A percentile compares a stretch with the other conserved stretches of the same genome.
phyloP scores from a whole-genome alignment of 53 echinoderm and acorn worm species.

The Stichopus horrens region DNA sequence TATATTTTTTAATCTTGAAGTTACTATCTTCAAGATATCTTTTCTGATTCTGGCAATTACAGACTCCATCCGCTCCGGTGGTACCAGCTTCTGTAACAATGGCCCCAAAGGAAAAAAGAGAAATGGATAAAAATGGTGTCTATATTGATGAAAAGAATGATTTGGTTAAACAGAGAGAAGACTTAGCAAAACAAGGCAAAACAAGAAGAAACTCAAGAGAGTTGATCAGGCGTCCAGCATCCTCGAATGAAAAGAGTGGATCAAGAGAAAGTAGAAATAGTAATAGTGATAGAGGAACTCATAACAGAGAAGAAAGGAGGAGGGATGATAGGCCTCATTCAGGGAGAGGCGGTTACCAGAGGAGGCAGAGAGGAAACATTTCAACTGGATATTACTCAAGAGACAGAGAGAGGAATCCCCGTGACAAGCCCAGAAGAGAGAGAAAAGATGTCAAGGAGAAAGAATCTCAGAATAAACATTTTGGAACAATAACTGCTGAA shows the following conservation, averaged over 20 bases:
- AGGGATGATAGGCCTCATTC: not conserved
- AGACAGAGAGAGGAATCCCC: not conserved
- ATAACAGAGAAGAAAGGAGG: constrained; percentile 12
- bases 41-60: not conserved
- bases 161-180: not conserved
- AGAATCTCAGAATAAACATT: not conserved
- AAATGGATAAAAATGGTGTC: not conserved
- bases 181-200: not conserved
- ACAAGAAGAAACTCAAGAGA: not conserved
- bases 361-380: constrained; percentile 4
- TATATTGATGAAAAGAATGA: not conserved
- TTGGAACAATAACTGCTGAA: not conserved
- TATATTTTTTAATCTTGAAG: too few relatives aligned
- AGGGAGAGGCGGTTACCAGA: not conserved
- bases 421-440: not conserved
- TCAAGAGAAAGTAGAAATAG: not conserved
- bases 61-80: not conserved
- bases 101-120: not conserved
- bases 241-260: not conserved
- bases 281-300: not conserved
- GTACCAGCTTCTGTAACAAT: not conserved
- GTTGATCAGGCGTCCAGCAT: not conserved
- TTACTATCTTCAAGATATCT: not conserved
- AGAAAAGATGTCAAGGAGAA: not conserved
- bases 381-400: not conserved